Conservation (phyloP, 2,113 vertebrate genomes). For the Callocephalon fimbriatum region DNA sequence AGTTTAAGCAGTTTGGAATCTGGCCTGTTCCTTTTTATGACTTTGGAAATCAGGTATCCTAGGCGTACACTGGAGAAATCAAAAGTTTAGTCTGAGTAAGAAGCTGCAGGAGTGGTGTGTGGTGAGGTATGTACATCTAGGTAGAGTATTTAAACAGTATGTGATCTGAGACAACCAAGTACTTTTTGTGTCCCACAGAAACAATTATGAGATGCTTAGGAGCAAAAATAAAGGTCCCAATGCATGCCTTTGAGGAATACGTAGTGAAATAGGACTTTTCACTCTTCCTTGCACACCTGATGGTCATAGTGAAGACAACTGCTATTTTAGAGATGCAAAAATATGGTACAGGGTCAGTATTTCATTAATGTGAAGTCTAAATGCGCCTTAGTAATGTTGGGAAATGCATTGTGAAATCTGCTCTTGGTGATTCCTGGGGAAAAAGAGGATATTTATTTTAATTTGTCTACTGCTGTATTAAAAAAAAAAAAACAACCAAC, state of each 20-base stretch:
- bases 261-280: not conserved
- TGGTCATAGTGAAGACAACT: not conserved
- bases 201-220: not conserved
- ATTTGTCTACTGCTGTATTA: not conserved
- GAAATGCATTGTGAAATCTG: not conserved
- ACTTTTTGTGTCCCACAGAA: slow-evolving; percentile 50
- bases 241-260: not conserved
- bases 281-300: not conserved
- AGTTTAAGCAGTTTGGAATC: not conserved
- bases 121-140: too few species aligned
- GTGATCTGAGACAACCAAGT: slow-evolving; percentile 76
- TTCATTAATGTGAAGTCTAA: not conserved
- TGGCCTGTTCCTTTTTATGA: not conserved
- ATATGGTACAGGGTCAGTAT: not conserved
- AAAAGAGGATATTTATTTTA: not conserved
- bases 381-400: not conserved
- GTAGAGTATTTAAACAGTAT: not conserved
- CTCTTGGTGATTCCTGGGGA: not conserved
- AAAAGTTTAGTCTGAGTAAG: not conserved
- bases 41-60: not conserved
- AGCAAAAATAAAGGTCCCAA: not conserved
- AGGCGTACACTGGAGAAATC: not conserved
- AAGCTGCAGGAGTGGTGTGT: not conserved
- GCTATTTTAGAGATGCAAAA: not conserved
- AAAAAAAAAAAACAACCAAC: not conserved